These are phyloP conservation scores for Myzus persicae DNA, from an alignment of 1,140 invertebrate species.

Conservation along the genomic window DNA sequence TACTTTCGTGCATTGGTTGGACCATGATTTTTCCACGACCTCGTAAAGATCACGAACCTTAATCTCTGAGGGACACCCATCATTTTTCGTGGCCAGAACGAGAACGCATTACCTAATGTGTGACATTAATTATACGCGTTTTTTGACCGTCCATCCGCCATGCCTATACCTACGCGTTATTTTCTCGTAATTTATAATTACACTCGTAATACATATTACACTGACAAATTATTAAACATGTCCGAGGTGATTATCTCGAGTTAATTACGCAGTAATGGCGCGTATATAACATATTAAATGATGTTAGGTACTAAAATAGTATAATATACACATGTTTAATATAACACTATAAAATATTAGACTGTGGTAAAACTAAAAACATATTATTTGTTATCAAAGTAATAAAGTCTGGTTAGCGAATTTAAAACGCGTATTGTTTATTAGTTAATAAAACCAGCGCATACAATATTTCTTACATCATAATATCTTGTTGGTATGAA, in stretches of 20 bases:
- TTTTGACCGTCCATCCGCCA: neutral
- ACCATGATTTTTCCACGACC: neutral
- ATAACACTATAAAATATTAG: neutral
- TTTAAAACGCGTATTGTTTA: neutral
- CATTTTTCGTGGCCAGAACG: neutral
- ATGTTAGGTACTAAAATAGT: neutral
- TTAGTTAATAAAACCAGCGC: neutral
- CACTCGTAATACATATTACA: neutral
- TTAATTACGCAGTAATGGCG: neutral
- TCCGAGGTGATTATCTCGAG: neutral
- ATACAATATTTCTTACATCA: neutral
- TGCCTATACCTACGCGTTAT: neutral
- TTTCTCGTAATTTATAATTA: constrained; percentile 12
- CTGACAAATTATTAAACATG: constrained; percentile 17
- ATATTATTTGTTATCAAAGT: neutral
- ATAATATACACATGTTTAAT: neutral
- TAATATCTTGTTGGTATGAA: no score
- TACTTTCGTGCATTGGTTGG: neutral
- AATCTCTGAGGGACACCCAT: neutral
- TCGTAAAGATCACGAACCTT: constrained; percentile 4
- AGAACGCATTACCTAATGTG: neutral
- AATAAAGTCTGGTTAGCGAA: neutral
- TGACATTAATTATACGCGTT: neutral
- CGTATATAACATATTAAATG: neutral
- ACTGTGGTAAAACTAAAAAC: neutral